phyloP scores from a whole-genome alignment of 2,888 invertebrate species.

The Pycnomerus fuliginosus region DNA sequence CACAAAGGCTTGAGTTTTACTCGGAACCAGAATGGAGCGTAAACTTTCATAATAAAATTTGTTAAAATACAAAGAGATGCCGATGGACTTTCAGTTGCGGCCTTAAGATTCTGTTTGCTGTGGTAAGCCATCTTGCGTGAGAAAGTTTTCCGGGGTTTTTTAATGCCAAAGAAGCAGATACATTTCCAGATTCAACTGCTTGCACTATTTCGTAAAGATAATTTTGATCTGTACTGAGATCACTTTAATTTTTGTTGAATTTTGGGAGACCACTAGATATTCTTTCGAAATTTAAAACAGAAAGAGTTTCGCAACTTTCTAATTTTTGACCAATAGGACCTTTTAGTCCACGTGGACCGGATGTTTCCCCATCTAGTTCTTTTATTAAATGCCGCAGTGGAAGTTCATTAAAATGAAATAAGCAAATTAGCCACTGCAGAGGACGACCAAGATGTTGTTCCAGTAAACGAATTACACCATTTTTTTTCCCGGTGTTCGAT shows the following conservation, averaged over 20 bases:
- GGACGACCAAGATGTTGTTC: background rate
- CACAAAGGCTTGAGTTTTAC: constrained; percentile 13
- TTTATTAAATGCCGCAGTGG: background rate
- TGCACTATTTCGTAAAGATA: constrained; percentile 16
- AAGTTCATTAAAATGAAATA: background rate
- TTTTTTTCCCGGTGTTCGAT: background rate
- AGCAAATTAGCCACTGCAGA: background rate
- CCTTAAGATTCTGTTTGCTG: constrained; percentile 26
- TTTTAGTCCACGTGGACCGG: background rate
- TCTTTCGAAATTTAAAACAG: background rate
- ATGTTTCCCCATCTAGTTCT: background rate
- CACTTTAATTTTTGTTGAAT: background rate
- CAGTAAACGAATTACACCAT: background rate
- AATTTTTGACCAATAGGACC: background rate
- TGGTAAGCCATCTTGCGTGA: constrained; percentile 25
- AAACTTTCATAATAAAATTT: constrained; percentile 25
- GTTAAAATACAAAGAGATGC: constrained; percentile 12
- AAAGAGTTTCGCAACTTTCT: background rate
- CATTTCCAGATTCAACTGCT: constrained; percentile 15
- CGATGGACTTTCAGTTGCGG: constrained; percentile 17
- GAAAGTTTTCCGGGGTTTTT: constrained; percentile 16
- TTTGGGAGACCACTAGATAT: background rate
- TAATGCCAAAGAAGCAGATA: constrained; percentile 11
- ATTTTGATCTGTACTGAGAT: constrained; percentile 27
- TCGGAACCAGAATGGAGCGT: constrained; percentile 27